Percentiles rank a stretch among this genome's conserved stretches.
phyloP scores from a whole-genome alignment of 2,113 vertebrate genomes.

The Girardinichthys multiradiatus region DNA sequence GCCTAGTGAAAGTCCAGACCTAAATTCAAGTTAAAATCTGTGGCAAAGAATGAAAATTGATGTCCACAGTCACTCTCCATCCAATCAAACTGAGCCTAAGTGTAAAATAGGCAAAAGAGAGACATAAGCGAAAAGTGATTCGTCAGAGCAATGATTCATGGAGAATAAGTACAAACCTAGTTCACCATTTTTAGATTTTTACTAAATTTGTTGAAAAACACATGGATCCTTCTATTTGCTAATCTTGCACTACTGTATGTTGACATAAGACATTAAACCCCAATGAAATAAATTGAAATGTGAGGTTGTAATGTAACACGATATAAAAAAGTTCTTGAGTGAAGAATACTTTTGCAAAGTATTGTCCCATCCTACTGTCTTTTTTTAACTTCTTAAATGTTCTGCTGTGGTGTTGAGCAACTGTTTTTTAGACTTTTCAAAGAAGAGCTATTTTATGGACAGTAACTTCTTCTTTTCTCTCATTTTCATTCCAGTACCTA shows the following conservation, averaged over 20 bases:
- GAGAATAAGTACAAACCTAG: not conserved
- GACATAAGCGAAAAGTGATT: too few relatives aligned
- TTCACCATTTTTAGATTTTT: not conserved
- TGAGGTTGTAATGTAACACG: not conserved
- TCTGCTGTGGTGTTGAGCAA: not conserved
- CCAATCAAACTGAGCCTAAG: too few relatives aligned
- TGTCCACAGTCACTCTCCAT: too few relatives aligned
- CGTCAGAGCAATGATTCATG: too few relatives aligned
- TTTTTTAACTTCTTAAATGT: not conserved
- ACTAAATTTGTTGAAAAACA: not conserved
- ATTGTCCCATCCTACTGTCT: not conserved
- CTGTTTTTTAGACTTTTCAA: too few relatives aligned
- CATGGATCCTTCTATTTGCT: not conserved
- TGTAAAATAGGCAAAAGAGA: too few relatives aligned
- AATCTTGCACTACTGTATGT: not conserved
- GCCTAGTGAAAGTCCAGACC: too few relatives aligned
- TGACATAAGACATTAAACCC: not conserved
- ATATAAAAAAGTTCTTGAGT: not conserved
- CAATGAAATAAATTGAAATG: not conserved
- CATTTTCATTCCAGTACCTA: too few relatives aligned
- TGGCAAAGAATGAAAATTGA: too few relatives aligned
- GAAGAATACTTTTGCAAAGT: not conserved
- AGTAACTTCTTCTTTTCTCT: not conserved
- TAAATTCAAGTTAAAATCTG: too few relatives aligned
- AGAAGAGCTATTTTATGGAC: not conserved